These are phyloP conservation scores for Chromis chromis DNA, from an alignment of 2,797 vertebrate genomes.

Conservation along the genomic window DNA sequence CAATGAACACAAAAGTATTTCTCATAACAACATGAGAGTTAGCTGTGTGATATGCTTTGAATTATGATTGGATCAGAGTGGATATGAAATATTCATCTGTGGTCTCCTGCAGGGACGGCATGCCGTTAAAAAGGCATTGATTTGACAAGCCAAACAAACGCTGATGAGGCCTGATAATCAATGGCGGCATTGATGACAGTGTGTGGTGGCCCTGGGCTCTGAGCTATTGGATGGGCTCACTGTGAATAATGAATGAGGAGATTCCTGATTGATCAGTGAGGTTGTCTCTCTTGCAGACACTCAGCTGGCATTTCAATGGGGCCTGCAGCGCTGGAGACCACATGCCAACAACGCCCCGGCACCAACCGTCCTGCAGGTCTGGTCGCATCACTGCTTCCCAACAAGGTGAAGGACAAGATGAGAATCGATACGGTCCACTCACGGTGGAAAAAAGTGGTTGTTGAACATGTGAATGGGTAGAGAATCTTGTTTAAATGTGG, in stretches of 20 bases:
- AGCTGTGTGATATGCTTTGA: conserved; percentile 52
- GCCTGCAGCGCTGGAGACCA: conserved; percentile 44
- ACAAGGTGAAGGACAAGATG: conserved; percentile 38
- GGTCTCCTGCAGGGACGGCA: conserved; percentile 75
- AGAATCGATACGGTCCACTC: conserved; percentile 29
- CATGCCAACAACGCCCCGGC: conserved; percentile 29
- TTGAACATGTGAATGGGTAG: conserved; percentile 16
- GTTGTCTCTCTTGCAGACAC: conserved; percentile 76
- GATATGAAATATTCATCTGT: conserved; percentile 83
- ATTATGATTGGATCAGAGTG: conserved; percentile 72
- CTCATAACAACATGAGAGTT: conserved; percentile 44
- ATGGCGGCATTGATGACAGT: conserved; percentile 82
- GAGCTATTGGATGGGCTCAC: conserved; percentile 76
- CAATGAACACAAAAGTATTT: conserved; percentile 43
- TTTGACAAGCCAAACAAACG: conserved; percentile 85
- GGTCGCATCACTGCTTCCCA: conserved; percentile 31
- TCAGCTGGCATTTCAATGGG: conserved; percentile 79
- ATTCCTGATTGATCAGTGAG: conserved; percentile 82
- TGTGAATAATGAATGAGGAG: conserved; percentile 86
- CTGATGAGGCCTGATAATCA: conserved; percentile 85
- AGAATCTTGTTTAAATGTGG: conserved; percentile 19
- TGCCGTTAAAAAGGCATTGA: conserved; percentile 83
- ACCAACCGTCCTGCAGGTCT: conserved; percentile 16
- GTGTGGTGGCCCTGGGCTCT: conserved; percentile 79
- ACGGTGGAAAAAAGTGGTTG: background rate